Evolutionary conservation across 2,113 vertebrate genomes (phyloP).

Genomic region (Piaya cayana): DNA sequence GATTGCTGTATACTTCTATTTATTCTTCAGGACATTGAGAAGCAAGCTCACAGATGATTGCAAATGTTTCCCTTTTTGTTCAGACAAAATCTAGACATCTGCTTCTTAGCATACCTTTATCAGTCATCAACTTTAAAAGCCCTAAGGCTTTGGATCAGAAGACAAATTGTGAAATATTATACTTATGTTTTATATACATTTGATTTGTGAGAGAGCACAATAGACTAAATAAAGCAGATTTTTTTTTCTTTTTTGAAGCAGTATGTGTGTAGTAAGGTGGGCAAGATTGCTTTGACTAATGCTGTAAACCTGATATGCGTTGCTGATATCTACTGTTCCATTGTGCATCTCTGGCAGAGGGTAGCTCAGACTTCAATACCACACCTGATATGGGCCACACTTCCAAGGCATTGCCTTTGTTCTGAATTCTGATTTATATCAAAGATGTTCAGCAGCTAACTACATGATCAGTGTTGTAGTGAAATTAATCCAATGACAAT

Average conservation of each 20-base stretch:
- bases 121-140: background rate
- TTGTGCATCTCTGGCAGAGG: background rate
- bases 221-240: background rate
- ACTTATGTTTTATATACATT: background rate
- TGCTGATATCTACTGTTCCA: background rate
- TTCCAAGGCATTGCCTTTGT: background rate
- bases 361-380: background rate
- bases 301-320: background rate
- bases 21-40: slow-evolving; percentile 20
- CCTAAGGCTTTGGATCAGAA: background rate
- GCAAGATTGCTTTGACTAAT: background rate
- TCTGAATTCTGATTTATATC: background rate
- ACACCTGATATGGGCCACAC: background rate
- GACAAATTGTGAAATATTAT: slow-evolving; percentile 28
- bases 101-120: background rate
- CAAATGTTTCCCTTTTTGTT: slow-evolving; percentile 50
- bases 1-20: slow-evolving; percentile 52
- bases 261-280: background rate
- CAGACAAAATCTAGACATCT: background rate
- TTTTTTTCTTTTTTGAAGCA: background rate
- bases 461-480: background rate
- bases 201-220: background rate
- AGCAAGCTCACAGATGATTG: slow-evolving; percentile 53
- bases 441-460: background rate
- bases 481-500: background rate